phyloP scores from a whole-genome alignment of 2,888 invertebrate genomes.

The Tenthredo distinguenda region DNA sequence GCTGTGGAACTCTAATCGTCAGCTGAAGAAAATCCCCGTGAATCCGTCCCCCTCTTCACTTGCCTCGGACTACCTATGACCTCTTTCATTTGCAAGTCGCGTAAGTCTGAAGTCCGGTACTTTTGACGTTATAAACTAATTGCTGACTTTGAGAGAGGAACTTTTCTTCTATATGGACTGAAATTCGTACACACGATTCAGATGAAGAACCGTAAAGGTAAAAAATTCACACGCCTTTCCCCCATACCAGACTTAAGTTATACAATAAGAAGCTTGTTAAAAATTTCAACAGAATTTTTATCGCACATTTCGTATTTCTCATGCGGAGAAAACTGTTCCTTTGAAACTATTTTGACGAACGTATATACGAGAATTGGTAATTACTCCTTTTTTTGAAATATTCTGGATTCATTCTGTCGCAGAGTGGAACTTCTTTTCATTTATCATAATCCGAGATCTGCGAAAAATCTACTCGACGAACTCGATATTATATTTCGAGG shows the following conservation, averaged over 20 bases:
- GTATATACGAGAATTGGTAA: neutral
- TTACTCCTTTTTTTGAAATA: neutral
- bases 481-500: too few relatives aligned
- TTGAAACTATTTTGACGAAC: too few relatives aligned
- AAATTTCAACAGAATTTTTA: neutral
- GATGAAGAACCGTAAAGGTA: neutral
- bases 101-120: neutral
- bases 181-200: neutral
- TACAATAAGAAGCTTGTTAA: neutral
- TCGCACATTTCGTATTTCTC: neutral
- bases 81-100: neutral
- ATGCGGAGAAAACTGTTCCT: neutral
- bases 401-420: too few relatives aligned
- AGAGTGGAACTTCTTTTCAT: too few relatives aligned
- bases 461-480: too few relatives aligned
- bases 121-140: neutral
- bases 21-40: neutral
- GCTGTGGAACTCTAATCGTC: neutral
- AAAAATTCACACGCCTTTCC: neutral
- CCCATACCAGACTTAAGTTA: neutral
- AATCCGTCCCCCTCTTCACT: neutral
- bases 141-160: neutral
- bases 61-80: neutral
- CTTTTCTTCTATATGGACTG: neutral
- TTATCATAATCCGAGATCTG: too few relatives aligned